These are phyloP conservation scores for Frankliniella fusca DNA, from an alignment of 2,888 invertebrate genomes.

Conservation along the genomic window DNA sequence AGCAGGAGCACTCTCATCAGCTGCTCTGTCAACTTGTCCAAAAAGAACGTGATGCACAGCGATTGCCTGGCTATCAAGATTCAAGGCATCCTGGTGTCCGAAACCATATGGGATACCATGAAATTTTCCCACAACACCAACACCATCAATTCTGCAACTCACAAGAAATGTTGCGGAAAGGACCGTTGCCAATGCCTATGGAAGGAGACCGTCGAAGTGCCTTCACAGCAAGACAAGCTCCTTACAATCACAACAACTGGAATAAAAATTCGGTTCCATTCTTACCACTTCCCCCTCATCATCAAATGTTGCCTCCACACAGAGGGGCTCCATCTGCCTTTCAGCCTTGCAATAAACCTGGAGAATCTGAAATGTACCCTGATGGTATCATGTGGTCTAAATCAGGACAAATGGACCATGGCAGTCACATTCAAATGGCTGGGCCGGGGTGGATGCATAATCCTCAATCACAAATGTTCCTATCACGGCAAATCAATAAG, in stretches of 20 bases:
- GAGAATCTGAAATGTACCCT: not conserved
- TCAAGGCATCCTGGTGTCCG: not conserved
- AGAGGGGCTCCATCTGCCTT: not conserved
- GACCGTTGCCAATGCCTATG: not conserved
- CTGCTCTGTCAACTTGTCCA: not conserved
- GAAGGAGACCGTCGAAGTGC: not conserved
- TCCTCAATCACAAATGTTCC: not conserved
- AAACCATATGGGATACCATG: not conserved
- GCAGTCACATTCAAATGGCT: not conserved
- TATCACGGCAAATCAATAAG: not conserved
- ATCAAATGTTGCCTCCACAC: not conserved
- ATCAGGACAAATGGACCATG: not conserved
- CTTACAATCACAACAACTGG: constrained; percentile 3
- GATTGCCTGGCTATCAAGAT: not conserved
- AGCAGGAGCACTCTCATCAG: not conserved
- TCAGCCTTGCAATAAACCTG: not conserved
- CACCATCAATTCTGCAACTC: not conserved
- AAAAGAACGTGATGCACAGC: constrained; percentile 1
- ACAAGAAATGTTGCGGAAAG: not conserved
- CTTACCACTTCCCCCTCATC: not conserved
- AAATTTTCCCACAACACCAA: not conserved
- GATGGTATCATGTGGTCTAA: not conserved
- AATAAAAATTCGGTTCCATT: not conserved
- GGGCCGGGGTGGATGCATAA: not conserved
- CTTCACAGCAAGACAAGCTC: not conserved